These are phyloP conservation scores for Physeter macrocephalus DNA, from an alignment of 2,113 vertebrate genomes.

Conservation along the genomic window DNA sequence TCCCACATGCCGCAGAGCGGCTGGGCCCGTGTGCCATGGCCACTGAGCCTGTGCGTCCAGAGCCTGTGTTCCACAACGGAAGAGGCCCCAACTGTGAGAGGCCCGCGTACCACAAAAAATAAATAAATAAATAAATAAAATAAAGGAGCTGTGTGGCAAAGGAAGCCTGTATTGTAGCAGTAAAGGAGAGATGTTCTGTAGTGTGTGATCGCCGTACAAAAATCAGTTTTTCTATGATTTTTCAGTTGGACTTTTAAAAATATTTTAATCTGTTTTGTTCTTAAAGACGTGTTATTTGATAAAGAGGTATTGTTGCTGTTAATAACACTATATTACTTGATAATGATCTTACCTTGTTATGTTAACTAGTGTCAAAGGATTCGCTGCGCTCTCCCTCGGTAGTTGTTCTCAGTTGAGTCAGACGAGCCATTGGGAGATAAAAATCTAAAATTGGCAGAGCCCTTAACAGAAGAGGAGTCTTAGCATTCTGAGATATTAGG, in stretches of 20 bases:
- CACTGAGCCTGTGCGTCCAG: too few relatives aligned
- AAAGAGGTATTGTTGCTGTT: background rate
- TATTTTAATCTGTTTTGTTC: background rate
- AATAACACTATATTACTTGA: background rate
- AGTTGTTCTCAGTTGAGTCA: background rate
- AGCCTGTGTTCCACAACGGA: too few relatives aligned
- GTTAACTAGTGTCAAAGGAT: background rate
- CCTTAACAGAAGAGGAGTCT: background rate
- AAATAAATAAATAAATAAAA: too few relatives aligned
- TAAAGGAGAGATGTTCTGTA: background rate
- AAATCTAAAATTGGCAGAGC: background rate
- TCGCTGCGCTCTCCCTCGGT: background rate
- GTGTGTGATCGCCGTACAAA: background rate
- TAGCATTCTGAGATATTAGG: background rate
- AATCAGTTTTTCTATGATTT: background rate
- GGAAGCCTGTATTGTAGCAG: background rate
- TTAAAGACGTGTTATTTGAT: background rate
- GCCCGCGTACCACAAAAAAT: too few relatives aligned
- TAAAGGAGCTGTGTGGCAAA: background rate
- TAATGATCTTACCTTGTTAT: background rate
- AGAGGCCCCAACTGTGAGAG: too few relatives aligned
- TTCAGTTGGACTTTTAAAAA: constrained; percentile 1
- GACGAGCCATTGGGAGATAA: background rate
- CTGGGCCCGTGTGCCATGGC: too few relatives aligned
- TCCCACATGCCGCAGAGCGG: too few relatives aligned